Conservation (phyloP, 2,797 vertebrate species). For the Falco novaeseelandiae region DNA sequence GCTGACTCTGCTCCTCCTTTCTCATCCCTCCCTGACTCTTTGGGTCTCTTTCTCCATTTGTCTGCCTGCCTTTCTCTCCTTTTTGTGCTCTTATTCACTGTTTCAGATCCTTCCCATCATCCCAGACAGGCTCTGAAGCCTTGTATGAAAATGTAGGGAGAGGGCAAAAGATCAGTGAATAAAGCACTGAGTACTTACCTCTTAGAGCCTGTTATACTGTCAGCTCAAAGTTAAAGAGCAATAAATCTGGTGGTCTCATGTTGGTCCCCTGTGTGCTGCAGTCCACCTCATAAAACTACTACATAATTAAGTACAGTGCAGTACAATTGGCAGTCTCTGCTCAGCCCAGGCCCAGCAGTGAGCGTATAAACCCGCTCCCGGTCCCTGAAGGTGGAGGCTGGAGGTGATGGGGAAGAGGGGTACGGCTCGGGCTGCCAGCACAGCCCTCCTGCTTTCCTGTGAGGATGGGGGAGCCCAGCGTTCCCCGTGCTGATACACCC, state of each 20-base stretch:
- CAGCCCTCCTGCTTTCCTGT: constrained; percentile 19
- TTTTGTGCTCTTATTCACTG: background rate
- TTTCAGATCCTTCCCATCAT: background rate
- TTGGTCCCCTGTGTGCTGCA: constrained; percentile 52
- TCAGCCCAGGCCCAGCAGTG: constrained; percentile 29
- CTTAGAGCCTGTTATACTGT: constrained; percentile 55
- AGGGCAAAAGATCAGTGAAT: constrained; percentile 37
- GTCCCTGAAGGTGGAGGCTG: background rate
- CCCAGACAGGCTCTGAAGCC: background rate
- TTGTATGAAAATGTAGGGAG: background rate
- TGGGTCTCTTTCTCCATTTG: background rate
- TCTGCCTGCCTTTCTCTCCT: background rate
- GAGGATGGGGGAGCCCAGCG: rapidly evolving
- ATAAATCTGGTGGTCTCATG: constrained; percentile 67
- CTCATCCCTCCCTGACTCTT: background rate
- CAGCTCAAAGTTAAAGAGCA: constrained; percentile 39
- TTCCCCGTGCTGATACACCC: background rate
- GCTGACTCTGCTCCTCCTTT: background rate
- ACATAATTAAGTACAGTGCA: constrained; percentile 71
- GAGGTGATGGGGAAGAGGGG: background rate
- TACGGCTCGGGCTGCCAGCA: background rate
- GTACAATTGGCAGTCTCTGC: constrained; percentile 57
- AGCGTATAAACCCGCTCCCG: constrained; percentile 37
- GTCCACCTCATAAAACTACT: constrained; percentile 74
- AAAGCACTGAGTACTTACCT: constrained; percentile 36